Evolutionary conservation across 2,888 invertebrate species (phyloP).

Genomic region (Perizoma flavofasciatum): DNA sequence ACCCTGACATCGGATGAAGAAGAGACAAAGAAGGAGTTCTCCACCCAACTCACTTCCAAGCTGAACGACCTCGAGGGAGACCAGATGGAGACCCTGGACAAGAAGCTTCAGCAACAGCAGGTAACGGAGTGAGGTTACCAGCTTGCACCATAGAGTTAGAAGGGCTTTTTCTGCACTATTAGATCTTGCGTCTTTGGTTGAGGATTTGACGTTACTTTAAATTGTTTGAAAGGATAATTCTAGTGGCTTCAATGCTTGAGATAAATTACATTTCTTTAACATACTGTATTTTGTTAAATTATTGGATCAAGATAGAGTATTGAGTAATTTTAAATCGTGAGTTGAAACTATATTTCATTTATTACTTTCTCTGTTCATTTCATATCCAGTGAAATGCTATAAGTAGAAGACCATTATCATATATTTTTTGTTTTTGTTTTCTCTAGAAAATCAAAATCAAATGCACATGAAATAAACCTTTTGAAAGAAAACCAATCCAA

Average conservation of each 20-base stretch:
- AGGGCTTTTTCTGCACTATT: no score
- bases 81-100: conserved; percentile 78
- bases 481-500: no score
- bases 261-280: background rate
- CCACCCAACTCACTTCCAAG: conserved; percentile 82
- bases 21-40: conserved; percentile 86
- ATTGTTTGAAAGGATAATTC: conserved; percentile 2
- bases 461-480: background rate
- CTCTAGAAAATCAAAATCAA: background rate
- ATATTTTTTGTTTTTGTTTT: background rate
- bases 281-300: no score
- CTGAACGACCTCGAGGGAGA: conserved; percentile 76
- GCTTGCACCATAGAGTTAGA: conserved; percentile 10
- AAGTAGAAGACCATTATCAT: background rate
- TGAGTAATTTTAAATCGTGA: background rate
- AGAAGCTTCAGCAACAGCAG: conserved; percentile 87
- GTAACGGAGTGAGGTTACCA: conserved; percentile 53
- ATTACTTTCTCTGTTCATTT: conserved; percentile 41
- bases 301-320: no score
- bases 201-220: background rate
- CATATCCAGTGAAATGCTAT: conserved; percentile 38
- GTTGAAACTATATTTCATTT: conserved; percentile 5
- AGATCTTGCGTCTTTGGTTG: no score
- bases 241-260: conserved; percentile 6
- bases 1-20: conserved; percentile 92